phyloP scores from a whole-genome alignment of 2,113 vertebrate species.

The Epinephelus cyanopodus region DNA sequence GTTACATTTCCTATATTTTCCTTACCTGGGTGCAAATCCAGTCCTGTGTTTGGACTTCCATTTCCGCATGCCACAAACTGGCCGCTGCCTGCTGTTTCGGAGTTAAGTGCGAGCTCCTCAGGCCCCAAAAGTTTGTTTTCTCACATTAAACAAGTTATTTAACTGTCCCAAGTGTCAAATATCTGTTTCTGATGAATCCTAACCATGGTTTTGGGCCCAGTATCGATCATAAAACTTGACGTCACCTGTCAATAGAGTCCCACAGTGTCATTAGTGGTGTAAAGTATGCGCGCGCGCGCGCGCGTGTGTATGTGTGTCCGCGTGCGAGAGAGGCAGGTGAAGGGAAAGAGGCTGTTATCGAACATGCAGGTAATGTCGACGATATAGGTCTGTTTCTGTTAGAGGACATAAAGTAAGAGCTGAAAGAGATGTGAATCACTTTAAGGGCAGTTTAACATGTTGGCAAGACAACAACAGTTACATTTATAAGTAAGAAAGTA shows the following conservation, averaged over 20 bases:
- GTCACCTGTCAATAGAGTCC: constrained; percentile 51
- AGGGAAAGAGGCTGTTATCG: not conserved
- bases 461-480: not conserved
- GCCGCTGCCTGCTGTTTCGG: constrained; percentile 14
- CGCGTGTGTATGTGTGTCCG: not conserved
- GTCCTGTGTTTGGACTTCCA: constrained; percentile 36
- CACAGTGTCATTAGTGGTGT: not conserved
- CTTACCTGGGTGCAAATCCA: constrained; percentile 2
- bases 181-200: not conserved
- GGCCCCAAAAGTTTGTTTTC: constrained; percentile 29
- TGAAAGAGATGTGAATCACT: too few relatives aligned
- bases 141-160: not conserved
- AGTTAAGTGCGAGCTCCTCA: constrained; percentile 9
- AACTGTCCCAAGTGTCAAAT: accelerated
- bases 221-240: constrained; percentile 47
- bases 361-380: accelerated
- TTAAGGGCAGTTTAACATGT: not conserved
- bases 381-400: not conserved
- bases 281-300: not conserved
- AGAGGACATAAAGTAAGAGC: not conserved
- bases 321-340: constrained; percentile 44
- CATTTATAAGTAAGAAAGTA: too few relatives aligned
- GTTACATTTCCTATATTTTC: not conserved
- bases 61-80: constrained; percentile 74
- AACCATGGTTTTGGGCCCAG: not conserved